Base-by-base conservation (phyloP, 2,888 invertebrate genomes). In the Oscheius sp. region DNA sequence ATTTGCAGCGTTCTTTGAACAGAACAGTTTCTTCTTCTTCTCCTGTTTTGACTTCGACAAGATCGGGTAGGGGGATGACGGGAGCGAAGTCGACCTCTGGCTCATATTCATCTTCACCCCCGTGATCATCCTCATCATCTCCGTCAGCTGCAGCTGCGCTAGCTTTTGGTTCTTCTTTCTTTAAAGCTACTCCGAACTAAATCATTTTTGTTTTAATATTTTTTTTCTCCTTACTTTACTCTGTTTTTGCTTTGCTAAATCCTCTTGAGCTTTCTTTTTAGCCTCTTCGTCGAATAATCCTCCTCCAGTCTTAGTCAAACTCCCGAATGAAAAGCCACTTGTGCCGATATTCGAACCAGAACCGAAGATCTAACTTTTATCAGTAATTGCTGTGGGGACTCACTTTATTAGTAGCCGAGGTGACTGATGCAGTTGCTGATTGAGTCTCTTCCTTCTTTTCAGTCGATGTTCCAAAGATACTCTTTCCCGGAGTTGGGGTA, bases 1-100 rank as follows among this genome's bases (percentile, higher is more conserved):
- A 74, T 70, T 87, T 88, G 56, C 86, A 84, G 32, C 87, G 84
- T 38, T 86, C 82, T 9, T 74, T 74, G 74, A 87, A 87, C 17
- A 87, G 9, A 3, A 82, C 82, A 57, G 73, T 71, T 33, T 86
- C 85, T 8, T 77, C 76, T 50, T 86, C 86, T 51, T 86, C 86
- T 8, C 86, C 85, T n/a, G 84, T 86, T 32, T 68, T 78, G 26
- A 78, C 80, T 17, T 85, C 82, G 20, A 84, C 76, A 36, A 80
- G 62, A 12, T 73, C 80, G 6, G 86, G 83, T n/a, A 86, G 74
- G 0, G 82, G 83, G 30, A 84, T 69, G 24, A 80, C 83, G 12
- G 85, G 85, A 64, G 78, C 70, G 66, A 81, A 82, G 22, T 82
- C 74, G 32, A 74, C 70, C n/a, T 77, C 56, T 8, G 80, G 73